Evolutionary conservation across 2,113 vertebrate species (phyloP).

Genomic region (Hymenochirus boettgeri): DNA sequence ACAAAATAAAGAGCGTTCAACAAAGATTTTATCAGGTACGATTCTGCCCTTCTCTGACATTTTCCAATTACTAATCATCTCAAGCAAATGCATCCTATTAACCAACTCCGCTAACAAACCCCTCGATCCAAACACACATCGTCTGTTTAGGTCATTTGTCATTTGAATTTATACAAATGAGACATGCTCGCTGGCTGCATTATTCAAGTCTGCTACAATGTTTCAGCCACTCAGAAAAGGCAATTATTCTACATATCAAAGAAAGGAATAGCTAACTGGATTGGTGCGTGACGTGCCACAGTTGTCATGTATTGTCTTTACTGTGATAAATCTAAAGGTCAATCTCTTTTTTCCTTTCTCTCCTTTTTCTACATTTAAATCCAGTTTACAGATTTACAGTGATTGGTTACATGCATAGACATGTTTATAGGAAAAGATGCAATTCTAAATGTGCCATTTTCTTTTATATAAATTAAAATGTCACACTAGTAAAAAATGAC

Average conservation of each 20-base stretch:
- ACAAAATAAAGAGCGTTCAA: background rate
- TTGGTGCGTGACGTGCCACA: background rate
- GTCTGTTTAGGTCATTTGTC: slow-evolving; percentile 38
- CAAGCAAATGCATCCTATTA: slow-evolving; percentile 16
- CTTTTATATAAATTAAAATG: no score
- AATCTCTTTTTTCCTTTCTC: slow-evolving; percentile 22
- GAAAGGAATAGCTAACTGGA: slow-evolving; percentile 2
- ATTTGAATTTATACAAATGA: slow-evolving; percentile 32
- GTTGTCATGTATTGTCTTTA: slow-evolving; percentile 24
- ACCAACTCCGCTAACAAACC: slow-evolving; percentile 9
- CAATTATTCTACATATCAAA: slow-evolving; percentile 22
- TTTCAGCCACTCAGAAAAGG: slow-evolving; percentile 19
- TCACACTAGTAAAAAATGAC: no score
- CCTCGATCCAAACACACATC: slow-evolving; percentile 17
- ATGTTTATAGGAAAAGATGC: no score
- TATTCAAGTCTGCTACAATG: slow-evolving; percentile 23
- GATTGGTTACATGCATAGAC: no score
- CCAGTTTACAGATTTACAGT: no score
- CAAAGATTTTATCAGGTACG: background rate
- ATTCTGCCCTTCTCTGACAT: slow-evolving; percentile 14
- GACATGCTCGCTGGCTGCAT: slow-evolving; percentile 18
- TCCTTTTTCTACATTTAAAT: background rate
- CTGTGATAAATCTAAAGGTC: slow-evolving; percentile 15
- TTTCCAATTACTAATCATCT: slow-evolving; percentile 26
- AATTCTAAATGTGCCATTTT: no score